Evolutionary conservation across 2,113 vertebrate species (phyloP).

Genomic region (Ceyx melanurus): DNA sequence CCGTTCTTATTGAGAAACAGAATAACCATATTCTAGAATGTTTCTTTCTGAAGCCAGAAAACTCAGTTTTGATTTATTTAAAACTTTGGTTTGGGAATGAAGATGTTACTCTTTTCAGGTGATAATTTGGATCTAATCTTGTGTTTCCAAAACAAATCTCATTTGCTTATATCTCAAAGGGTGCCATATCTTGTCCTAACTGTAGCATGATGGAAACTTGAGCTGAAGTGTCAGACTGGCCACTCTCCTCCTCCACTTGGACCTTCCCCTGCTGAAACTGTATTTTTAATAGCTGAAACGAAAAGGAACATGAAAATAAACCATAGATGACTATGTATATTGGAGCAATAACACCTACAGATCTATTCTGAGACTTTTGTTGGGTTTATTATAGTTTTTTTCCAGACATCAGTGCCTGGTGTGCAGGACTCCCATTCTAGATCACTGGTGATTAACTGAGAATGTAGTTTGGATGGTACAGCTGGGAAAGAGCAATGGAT

Average conservation of each 20-base stretch:
- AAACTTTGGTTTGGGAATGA: background rate
- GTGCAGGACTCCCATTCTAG: background rate
- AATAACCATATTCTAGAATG: background rate
- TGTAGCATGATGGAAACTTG: background rate
- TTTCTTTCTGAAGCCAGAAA: constrained; percentile 1
- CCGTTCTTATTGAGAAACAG: background rate
- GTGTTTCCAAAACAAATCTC: background rate
- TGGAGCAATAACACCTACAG: background rate
- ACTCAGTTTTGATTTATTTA: background rate
- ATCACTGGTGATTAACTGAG: background rate
- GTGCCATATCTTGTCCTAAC: background rate
- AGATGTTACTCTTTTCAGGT: background rate
- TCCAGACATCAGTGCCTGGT: background rate
- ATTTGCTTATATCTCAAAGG: background rate
- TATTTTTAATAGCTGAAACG: background rate
- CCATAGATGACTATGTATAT: background rate
- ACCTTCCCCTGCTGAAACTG: background rate
- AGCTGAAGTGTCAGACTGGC: background rate
- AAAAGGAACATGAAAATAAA: background rate
- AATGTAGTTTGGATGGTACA: background rate
- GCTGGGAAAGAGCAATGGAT: background rate
- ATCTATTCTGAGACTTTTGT: background rate
- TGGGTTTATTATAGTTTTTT: background rate
- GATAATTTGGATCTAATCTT: background rate
- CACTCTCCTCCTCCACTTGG: background rate